These are phyloP conservation scores for Lepus timidus DNA, from an alignment of 2,113 vertebrate species.

Conservation along the genomic window DNA sequence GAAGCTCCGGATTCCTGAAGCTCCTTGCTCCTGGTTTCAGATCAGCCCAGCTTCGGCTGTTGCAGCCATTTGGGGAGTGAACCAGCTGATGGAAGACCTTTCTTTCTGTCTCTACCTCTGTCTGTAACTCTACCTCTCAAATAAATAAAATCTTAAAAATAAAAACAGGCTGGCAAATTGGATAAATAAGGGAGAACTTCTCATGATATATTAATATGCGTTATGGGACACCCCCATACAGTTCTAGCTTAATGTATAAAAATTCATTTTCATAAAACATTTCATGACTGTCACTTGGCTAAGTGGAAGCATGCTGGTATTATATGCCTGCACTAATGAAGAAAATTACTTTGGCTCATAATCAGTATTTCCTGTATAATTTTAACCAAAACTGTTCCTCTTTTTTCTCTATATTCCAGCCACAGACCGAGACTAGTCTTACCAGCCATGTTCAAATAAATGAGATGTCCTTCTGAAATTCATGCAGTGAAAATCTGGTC, in stretches of 20 bases:
- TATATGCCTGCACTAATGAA: background rate
- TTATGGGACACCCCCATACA: background rate
- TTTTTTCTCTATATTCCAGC: conserved; percentile 29
- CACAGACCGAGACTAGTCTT: conserved; percentile 40
- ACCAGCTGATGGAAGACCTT: too few relatives aligned
- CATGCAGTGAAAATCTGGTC: background rate
- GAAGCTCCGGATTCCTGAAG: too few relatives aligned
- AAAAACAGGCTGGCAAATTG: background rate
- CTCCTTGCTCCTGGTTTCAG: too few relatives aligned
- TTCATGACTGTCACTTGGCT: background rate
- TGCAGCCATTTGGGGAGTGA: too few relatives aligned
- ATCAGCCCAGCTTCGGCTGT: too few relatives aligned
- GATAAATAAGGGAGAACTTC: background rate
- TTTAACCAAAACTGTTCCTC: background rate
- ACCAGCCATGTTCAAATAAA: background rate
- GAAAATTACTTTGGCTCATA: conserved; percentile 12
- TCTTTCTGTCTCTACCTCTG: too few relatives aligned
- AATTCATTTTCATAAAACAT: conserved; percentile 31
- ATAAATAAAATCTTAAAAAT: too few relatives aligned
- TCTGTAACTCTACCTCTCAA: too few relatives aligned
- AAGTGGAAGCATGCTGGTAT: background rate
- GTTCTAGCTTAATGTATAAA: background rate
- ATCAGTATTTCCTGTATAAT: background rate
- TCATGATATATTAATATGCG: background rate
- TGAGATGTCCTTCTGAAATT: background rate